Percentiles rank a stretch among this genome's conserved stretches.
Conservation (phyloP, 92 coral and sea anemone species). For the Epizoanthus fatuus region DNA sequence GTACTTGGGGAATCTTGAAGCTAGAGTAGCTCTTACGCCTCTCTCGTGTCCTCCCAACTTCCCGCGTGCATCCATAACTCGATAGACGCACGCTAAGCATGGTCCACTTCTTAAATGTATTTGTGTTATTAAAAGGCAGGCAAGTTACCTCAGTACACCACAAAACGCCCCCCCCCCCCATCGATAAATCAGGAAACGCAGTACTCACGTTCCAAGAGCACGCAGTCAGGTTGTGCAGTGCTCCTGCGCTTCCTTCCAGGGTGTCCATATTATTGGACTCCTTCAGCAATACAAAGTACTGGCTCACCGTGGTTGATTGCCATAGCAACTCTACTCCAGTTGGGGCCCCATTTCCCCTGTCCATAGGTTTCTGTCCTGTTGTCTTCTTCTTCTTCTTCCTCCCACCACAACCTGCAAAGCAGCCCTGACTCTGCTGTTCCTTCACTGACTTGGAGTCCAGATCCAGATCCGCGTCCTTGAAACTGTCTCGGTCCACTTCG, state of each 20-base stretch:
- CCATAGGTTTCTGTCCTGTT: conserved; percentile 69
- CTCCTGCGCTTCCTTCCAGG: conserved; percentile 97
- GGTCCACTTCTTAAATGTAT: too few species aligned
- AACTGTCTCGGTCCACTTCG: conserved; percentile 94
- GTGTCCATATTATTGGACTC: conserved; percentile 90
- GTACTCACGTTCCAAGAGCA: conserved; percentile 97
- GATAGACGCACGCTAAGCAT: too few species aligned
- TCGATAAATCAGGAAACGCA: too few species aligned
- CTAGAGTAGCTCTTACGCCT: too few species aligned
- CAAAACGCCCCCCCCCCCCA: too few species aligned
- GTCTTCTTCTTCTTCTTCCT: conserved; percentile 87
- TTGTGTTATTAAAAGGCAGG: too few species aligned
- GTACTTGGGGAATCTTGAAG: too few species aligned
- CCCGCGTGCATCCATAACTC: too few species aligned
- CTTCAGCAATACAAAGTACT: conserved; percentile 80
- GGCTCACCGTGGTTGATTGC: conserved; percentile 94
- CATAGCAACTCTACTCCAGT: conserved; percentile 94
- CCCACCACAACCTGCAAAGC: conserved; percentile 97
- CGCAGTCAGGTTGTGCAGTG: conserved; percentile 97
- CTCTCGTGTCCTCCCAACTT: too few species aligned
- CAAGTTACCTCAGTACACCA: too few species aligned
- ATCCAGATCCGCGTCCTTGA: conserved; percentile 90
- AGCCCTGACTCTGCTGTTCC: conserved; percentile 95
- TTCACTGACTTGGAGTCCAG: conserved; percentile 85
- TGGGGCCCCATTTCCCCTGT: conserved; percentile 80